phyloP scores from a whole-genome alignment of 2,888 invertebrate genomes.

The Tiliacea aurago region DNA sequence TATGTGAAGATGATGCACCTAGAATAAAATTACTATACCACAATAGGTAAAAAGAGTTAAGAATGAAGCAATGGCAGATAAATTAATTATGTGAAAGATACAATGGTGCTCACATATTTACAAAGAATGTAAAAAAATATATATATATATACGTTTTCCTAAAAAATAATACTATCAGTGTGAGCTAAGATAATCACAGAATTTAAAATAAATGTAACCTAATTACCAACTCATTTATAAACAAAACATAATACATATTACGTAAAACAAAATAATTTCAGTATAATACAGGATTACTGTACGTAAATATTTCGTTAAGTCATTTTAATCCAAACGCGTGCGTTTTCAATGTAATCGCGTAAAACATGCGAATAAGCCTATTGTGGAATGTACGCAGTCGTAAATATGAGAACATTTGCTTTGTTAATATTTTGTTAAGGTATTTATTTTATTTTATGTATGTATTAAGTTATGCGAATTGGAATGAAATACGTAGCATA shows the following conservation, averaged over 20 bases:
- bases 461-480: background rate
- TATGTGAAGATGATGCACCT: no score
- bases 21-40: no score
- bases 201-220: no score
- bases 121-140: no score
- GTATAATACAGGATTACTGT: conserved; percentile 40
- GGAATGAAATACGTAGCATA: background rate
- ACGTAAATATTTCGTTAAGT: conserved; percentile 55
- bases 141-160: no score
- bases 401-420: conserved; percentile 49
- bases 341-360: conserved; percentile 60
- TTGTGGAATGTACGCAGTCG: conserved; percentile 53
- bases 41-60: no score
- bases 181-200: no score
- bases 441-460: conserved; percentile 26
- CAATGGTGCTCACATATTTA: no score
- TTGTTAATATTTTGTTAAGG: conserved; percentile 33
- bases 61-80: no score
- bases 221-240: conserved; percentile 41
- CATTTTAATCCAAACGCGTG: conserved; percentile 63
- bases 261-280: conserved; percentile 40
- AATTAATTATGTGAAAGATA: no score
- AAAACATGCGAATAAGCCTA: conserved; percentile 53
- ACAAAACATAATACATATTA: conserved; percentile 22
- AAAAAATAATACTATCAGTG: no score